A percentile compares a stretch with the other conserved stretches of the same genome.
These are phyloP conservation scores for Lonchura striata DNA, from an alignment of 2,113 vertebrate species.

Conservation along the genomic window DNA sequence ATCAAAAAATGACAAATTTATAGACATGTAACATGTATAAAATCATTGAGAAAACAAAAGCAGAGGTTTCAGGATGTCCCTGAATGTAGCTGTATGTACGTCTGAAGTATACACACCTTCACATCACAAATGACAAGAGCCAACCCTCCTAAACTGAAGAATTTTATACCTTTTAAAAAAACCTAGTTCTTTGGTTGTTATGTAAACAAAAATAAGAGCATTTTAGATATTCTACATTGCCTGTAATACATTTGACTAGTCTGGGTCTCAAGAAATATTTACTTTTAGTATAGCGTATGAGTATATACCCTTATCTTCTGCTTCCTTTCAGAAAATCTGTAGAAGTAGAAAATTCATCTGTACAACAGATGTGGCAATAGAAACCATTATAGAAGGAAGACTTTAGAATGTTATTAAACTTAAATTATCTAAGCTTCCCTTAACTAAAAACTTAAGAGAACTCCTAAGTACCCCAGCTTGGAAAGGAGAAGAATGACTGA, in stretches of 20 bases:
- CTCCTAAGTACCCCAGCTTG: background rate
- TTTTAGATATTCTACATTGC: background rate
- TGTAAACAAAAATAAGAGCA: background rate
- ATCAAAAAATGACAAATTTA: background rate
- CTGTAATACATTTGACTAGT: background rate
- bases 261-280: background rate
- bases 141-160: background rate
- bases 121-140: background rate
- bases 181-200: background rate
- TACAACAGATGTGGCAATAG: background rate
- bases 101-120: background rate
- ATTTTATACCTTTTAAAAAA: background rate
- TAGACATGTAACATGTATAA: background rate
- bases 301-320: background rate
- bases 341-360: accelerated
- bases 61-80: background rate
- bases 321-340: background rate
- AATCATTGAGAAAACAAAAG: background rate
- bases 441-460: background rate
- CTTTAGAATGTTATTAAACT: background rate
- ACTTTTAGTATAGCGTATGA: background rate
- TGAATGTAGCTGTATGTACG: accelerated
- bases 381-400: background rate
- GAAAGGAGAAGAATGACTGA: background rate
- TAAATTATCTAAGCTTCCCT: background rate